Conservation (phyloP, 2,113 vertebrate genomes). For the Beaufortia kweichowensis region DNA sequence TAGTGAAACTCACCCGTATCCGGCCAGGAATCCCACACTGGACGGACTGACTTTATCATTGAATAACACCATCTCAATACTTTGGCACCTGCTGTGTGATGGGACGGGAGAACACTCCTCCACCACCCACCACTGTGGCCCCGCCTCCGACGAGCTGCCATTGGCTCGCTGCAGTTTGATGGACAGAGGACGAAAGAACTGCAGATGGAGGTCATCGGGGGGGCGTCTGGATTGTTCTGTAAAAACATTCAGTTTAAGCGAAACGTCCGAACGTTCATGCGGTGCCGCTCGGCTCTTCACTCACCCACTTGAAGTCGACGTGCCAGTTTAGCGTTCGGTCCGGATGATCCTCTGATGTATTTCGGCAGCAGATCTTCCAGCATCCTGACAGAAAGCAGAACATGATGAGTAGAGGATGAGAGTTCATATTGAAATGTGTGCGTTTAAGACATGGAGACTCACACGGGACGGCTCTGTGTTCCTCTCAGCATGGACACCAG, state of each 20-base stretch:
- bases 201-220: conserved; percentile 59
- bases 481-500: conserved; percentile 74
- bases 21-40: conserved; percentile 78
- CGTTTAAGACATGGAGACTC: conserved; percentile 52
- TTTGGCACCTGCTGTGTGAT: conserved; percentile 63
- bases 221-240: conserved; percentile 60
- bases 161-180: conserved; percentile 67
- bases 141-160: conserved; percentile 9
- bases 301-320: conserved; percentile 62
- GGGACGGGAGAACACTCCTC: conserved; percentile 74
- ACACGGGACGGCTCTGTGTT: conserved; percentile 68
- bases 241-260: conserved; percentile 1
- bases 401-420: too few relatives aligned
- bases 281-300: too few relatives aligned
- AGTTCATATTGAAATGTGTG: too few relatives aligned
- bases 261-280: too few relatives aligned
- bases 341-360: conserved; percentile 66
- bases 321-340: conserved; percentile 70
- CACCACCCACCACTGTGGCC: conserved; percentile 77
- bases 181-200: conserved; percentile 77
- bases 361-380: conserved; percentile 69
- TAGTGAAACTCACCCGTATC: conserved; percentile 71
- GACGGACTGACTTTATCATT: conserved; percentile 83
- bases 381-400: conserved; percentile 54
- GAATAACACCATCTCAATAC: conserved; percentile 73